Base-by-base conservation (phyloP, 2,797 vertebrate genomes). In the Anguilla marmorata region DNA sequence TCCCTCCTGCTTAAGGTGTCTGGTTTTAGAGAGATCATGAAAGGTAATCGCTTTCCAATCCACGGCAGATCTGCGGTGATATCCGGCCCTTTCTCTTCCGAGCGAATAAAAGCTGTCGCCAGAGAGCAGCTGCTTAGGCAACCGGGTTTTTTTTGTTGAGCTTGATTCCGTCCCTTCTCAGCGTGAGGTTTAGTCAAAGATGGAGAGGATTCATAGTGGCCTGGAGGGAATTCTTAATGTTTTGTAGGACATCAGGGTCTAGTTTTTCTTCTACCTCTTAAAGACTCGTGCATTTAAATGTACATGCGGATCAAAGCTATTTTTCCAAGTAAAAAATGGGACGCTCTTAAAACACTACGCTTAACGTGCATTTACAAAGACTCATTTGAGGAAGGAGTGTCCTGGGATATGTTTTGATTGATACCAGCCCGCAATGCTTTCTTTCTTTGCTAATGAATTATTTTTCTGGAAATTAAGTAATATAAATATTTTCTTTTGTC, bases 11-110 rank as follows among this genome's bases (percentile, higher is more conserved):
- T 86, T 88, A 87, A 41, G 33, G 27, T 91, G 88, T 92, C 11
- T 91, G 90, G 90, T 89, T 89, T 89, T 87, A 79, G 88, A 79
- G 88, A 94, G 93, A 93, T 94, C 93, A 93, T 74, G 84, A 89
- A 86, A 86, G 56, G 88, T 82, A 87, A 88, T 92, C 90, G 92
- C 89, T 91, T 89, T 58, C 30, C 87, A 91, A 90, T 90, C 91
- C 80, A 86, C 52, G 58, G 82, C 82, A 52, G 80, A 84, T 84
- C 80, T 84, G 48, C 86, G 27, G 86, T 86, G 79, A 87, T 84
- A 87, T 58, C 12, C 63, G 11, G n/a, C 66, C 33, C 41, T 54
- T 69, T 85, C 56, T 84, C 83, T 74, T 72, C 82, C 56, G 16
- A 72, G 19, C 4, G 21, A 27, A 87, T 88, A 93, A 92, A 93